Base-by-base conservation (phyloP, 2,797 vertebrate genomes). In the Megalops cyprinoides region DNA sequence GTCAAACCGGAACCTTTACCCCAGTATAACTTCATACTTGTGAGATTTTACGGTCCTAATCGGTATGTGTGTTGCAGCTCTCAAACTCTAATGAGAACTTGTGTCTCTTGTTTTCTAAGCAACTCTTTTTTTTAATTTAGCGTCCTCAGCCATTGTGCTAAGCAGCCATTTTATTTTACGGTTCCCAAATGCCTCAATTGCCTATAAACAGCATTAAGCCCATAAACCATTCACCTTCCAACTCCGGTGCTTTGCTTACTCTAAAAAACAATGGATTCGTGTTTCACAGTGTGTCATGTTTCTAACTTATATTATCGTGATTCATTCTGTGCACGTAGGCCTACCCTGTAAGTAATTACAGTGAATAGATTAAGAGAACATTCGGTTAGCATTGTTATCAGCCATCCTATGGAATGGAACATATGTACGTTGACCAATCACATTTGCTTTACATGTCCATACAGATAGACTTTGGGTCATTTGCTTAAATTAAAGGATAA, bases 101-200 rank as follows among this genome's bases (percentile, higher is more conserved):
- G n/a, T 28, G 25, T 60, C 28, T 31, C 3, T 34, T 23, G 42
- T 42, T 71, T 71, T 44, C 23, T 39, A 14, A 71, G 44, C 18
- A 71, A 71, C 18, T 71, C 2, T n/a, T 71, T 15, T 71, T 71
- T n/a, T n/a, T n/a, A 44, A 71, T 6, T 23, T 39, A 44, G 42
- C 65, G 4, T 69, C 31, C 65, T 69, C 65, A 2, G 39, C 39
- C 67, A n/a, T 20, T 71, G 67, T 71, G 23, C 37, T 23, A 44
- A 71, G 67, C 67, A 71, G 67, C 67, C 67, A 71, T 71, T 71
- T 67, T 67, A 67, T 39, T 67, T 71, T 42, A 44, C 42, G 67
- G 44, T 44, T 71, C 37, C 62, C 7, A 44, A 71, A 65, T 34
- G 20, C 58, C 28, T 34, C 28, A 4, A 65, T n/a, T n/a, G n/a